Evolutionary conservation across 2,113 vertebrate genomes (phyloP).

Genomic region (Thunnus thynnus): DNA sequence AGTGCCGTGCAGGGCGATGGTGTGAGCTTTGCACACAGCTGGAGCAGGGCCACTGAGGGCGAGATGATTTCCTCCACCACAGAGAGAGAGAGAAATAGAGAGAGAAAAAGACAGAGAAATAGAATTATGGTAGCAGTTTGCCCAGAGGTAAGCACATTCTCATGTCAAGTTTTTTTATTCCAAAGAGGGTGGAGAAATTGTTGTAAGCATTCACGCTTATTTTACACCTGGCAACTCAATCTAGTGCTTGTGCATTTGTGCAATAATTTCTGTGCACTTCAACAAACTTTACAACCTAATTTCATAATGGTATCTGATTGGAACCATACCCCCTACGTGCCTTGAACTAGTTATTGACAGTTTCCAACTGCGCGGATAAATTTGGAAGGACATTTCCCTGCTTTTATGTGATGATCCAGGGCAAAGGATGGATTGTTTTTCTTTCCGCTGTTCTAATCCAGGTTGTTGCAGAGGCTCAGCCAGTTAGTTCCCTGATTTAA

Average conservation of each 20-base stretch:
- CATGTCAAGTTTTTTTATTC: slow-evolving; percentile 9
- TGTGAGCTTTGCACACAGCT: slow-evolving; percentile 3
- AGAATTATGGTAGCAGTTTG: slow-evolving; percentile 16
- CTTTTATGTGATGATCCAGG: slow-evolving; percentile 40
- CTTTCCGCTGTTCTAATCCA: slow-evolving; percentile 62
- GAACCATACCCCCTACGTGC: not conserved
- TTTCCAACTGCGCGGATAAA: slow-evolving; percentile 46
- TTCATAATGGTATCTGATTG: slow-evolving; percentile 26
- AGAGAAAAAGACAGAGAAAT: slow-evolving; percentile 5
- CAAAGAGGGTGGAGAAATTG: not conserved
- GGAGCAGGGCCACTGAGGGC: slow-evolving; percentile 30
- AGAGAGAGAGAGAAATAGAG: not conserved
- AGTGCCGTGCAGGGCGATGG: slow-evolving; percentile 28
- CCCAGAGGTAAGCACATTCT: slow-evolving; percentile 29
- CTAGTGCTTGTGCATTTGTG: not conserved
- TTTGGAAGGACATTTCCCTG: slow-evolving; percentile 40
- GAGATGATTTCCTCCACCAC: slow-evolving; percentile 45
- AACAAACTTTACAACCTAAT: slow-evolving; percentile 13
- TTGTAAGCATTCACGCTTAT: not conserved
- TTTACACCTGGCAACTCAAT: slow-evolving; percentile 12
- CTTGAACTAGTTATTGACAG: not conserved
- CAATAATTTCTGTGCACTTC: not conserved
- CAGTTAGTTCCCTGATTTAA: slow-evolving; percentile 42
- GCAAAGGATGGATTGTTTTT: slow-evolving; percentile 49
- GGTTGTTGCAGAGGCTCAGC: slow-evolving; percentile 34